phyloP scores from a whole-genome alignment of 2,888 invertebrate genomes.

The Thereva nobilitata region DNA sequence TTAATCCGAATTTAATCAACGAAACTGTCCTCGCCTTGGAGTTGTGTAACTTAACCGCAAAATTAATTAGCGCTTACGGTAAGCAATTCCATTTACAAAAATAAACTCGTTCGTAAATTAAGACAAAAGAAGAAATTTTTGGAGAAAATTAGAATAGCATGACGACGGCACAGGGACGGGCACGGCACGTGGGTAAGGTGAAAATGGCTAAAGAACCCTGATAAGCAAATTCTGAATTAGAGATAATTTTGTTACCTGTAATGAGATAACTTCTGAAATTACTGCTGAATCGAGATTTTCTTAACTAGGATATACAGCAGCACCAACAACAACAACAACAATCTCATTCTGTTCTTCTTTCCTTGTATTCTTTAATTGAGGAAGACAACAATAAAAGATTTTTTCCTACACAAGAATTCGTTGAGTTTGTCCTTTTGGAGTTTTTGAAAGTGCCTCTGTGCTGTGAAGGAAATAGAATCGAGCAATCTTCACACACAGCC shows the following conservation, averaged over 20 bases:
- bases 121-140: conserved; percentile 21
- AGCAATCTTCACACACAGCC: too few relatives aligned
- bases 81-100: conserved; percentile 16
- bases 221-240: conserved; percentile 21
- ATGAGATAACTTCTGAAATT: conserved; percentile 25
- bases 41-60: conserved; percentile 27
- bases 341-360: too few relatives aligned
- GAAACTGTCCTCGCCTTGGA: conserved; percentile 18
- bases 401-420: too few relatives aligned
- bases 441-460: too few relatives aligned
- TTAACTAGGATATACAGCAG: conserved; percentile 14
- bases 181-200: conserved; percentile 2
- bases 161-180: conserved; percentile 5
- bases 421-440: too few relatives aligned
- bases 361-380: too few relatives aligned
- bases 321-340: too few relatives aligned
- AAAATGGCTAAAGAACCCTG: not conserved
- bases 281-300: conserved; percentile 15
- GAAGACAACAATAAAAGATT: too few relatives aligned
- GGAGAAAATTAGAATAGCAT: not conserved
- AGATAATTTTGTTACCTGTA: conserved; percentile 32
- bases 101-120: conserved; percentile 18
- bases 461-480: too few relatives aligned
- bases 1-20: conserved; percentile 17
- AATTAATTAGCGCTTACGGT: conserved; percentile 23